Conservation (phyloP, 2,888 invertebrate species). For the Drosophila fulvimacula region DNA sequence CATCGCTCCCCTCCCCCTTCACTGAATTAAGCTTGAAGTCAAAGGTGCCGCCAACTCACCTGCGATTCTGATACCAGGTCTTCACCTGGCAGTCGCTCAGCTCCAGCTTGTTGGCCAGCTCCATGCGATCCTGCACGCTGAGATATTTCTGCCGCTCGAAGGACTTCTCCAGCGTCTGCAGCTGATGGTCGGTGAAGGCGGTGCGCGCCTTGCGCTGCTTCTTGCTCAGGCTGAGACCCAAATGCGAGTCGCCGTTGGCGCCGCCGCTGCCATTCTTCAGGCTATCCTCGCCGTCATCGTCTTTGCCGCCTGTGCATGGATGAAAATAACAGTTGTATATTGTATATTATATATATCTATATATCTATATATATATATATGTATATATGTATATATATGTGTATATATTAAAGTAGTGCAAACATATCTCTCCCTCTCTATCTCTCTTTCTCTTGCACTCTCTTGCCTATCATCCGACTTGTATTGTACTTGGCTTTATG, state of each 20-base stretch:
- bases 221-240: constrained; percentile 88
- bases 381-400: no score
- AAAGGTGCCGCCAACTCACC: constrained; percentile 87
- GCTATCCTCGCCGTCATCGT: constrained; percentile 88
- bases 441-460: not conserved
- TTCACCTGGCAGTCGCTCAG: constrained; percentile 99
- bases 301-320: constrained; percentile 90
- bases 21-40: constrained; percentile 29
- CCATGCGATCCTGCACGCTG: constrained; percentile 99
- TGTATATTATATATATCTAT: no score
- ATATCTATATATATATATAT: no score
- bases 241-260: constrained; percentile 70
- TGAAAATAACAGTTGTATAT: not conserved
- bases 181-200: constrained; percentile 99
- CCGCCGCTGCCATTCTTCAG: constrained; percentile 81
- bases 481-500: constrained; percentile 54
- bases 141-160: constrained; percentile 99
- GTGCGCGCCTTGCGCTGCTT: constrained; percentile 98
- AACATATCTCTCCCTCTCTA: constrained; percentile 1
- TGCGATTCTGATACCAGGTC: constrained; percentile 99
- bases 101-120: constrained; percentile 97
- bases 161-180: constrained; percentile 97
- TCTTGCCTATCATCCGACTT: no score
- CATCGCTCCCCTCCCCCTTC: not conserved
- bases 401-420: not conserved